Percentiles rank a stretch among this genome's conserved stretches.
Evolutionary conservation across 2,113 vertebrate species (phyloP).

Genomic region (Oxyruncus cristatus): DNA sequence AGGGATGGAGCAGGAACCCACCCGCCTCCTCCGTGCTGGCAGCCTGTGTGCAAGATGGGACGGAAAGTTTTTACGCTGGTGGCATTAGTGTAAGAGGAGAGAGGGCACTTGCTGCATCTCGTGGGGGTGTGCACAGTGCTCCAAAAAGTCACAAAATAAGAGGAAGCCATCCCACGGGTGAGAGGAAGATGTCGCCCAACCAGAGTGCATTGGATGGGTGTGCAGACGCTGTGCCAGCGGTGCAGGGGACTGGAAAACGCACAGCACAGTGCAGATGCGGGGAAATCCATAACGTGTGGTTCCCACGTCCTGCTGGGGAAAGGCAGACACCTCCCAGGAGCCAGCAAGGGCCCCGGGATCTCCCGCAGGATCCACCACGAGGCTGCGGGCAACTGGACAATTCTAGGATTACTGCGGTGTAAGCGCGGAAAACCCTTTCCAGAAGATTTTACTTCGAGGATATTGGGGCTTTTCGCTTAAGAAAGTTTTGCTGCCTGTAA

Average conservation of each 20-base stretch:
- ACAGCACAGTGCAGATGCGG: neutral
- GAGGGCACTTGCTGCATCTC: rapidly evolving
- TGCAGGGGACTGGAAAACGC: no score
- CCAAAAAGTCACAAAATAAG: neutral
- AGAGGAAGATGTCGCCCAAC: neutral
- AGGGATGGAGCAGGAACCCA: neutral
- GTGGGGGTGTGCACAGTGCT: rapidly evolving
- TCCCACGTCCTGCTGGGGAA: neutral
- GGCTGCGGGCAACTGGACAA: no score
- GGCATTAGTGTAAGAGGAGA: neutral
- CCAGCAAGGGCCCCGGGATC: neutral
- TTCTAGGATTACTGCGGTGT: neutral
- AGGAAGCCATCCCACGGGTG: rapidly evolving
- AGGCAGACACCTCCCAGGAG: neutral
- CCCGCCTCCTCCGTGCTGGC: neutral
- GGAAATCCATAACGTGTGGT: rapidly evolving
- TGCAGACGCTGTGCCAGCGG: no score
- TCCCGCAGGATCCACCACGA: neutral
- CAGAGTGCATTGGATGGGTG: rapidly evolving
- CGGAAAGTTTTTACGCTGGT: neutral
- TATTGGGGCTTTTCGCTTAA: no score
- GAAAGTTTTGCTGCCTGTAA: no score
- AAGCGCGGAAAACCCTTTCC: no score
- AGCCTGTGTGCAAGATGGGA: neutral
- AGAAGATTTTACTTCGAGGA: no score